Conservation (phyloP, 2,797 vertebrate species). For the Hippopotamyrus pictus region DNA sequence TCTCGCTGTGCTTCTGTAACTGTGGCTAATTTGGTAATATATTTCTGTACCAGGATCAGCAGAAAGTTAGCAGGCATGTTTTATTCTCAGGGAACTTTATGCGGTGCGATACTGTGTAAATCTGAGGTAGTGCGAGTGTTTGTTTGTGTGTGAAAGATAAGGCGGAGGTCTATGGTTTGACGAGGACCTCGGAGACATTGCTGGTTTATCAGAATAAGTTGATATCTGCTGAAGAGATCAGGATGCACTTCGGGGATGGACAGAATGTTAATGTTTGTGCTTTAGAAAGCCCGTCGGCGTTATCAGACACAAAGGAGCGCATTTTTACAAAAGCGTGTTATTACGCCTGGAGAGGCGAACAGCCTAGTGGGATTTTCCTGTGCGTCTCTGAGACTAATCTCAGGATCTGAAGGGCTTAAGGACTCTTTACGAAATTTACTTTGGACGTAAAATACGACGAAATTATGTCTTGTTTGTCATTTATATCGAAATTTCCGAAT, state of each 20-base stretch:
- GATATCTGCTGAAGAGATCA: constrained; percentile 11
- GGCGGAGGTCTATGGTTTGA: neutral
- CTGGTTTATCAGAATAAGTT: constrained; percentile 21
- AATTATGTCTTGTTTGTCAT: neutral
- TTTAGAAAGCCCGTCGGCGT: neutral
- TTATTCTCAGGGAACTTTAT: neutral
- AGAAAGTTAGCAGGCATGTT: neutral
- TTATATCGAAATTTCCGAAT: neutral
- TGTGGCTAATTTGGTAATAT: neutral
- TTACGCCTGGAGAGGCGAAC: neutral
- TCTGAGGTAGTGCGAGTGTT: neutral
- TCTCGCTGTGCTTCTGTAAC: neutral
- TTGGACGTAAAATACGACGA: neutral
- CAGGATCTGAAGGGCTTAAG: neutral
- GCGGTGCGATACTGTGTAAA: neutral
- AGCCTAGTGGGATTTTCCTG: neutral
- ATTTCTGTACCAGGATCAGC: neutral
- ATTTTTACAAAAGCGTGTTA: neutral
- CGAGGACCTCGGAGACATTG: neutral
- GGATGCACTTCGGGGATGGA: neutral
- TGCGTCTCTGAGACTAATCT: neutral
- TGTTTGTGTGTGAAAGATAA: neutral
- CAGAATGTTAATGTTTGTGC: neutral
- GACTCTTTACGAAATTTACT: neutral
- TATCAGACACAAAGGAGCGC: neutral